Percentiles rank a stretch among this genome's conserved stretches.
Conservation (phyloP, 2,888 invertebrate genomes). For the Parnassius glacialis region DNA sequence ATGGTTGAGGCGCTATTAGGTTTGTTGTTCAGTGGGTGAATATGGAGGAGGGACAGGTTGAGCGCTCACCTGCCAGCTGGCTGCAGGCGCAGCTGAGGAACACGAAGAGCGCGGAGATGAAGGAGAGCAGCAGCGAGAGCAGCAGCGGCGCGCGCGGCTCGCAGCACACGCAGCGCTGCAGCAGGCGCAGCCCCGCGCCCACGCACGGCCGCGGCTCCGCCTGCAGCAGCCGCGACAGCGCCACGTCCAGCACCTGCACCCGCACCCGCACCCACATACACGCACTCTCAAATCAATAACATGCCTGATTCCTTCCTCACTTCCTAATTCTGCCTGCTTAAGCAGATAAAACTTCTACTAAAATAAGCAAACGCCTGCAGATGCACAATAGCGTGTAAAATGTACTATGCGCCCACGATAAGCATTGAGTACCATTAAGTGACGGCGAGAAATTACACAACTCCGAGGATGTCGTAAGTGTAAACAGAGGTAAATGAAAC, state of each 20-base stretch:
- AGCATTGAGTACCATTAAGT: too few species aligned
- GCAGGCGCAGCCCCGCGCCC: conserved; percentile 86
- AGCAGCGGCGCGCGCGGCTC: conserved; percentile 90
- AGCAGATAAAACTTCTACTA: too few species aligned
- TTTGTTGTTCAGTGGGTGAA: neutral
- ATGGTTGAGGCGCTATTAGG: too few species aligned
- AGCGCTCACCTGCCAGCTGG: conserved; percentile 82
- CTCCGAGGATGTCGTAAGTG: too few species aligned
- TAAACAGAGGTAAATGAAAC: too few species aligned
- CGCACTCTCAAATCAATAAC: too few species aligned
- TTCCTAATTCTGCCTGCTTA: too few species aligned
- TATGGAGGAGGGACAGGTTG: neutral
- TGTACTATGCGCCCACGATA: too few species aligned
- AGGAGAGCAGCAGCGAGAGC: conserved; percentile 91
- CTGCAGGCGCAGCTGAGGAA: conserved; percentile 94
- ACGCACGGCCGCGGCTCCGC: conserved; percentile 87
- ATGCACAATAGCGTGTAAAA: too few species aligned
- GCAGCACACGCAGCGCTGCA: conserved; percentile 89
- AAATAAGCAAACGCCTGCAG: too few species aligned
- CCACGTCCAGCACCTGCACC: conserved; percentile 87
- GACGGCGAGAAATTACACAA: too few species aligned
- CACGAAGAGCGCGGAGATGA: conserved; percentile 94
- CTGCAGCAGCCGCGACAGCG: conserved; percentile 88
- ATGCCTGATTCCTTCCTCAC: too few species aligned
- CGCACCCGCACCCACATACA: neutral